phyloP scores from a whole-genome alignment of 2,888 invertebrate species.

The Hipparchia semele region DNA sequence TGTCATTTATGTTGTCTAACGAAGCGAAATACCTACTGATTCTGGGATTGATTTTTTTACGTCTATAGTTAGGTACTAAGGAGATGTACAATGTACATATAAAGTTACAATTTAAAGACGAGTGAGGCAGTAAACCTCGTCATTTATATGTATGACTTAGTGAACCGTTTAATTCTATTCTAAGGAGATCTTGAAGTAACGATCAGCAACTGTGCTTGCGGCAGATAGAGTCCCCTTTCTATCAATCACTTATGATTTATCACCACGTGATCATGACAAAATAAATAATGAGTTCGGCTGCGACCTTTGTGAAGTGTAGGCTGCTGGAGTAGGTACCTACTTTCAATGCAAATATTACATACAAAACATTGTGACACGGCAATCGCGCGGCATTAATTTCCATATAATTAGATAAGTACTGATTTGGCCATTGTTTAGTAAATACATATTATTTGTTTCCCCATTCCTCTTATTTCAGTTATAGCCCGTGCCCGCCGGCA shows the following conservation, averaged over 20 bases:
- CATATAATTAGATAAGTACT: conserved; percentile 31
- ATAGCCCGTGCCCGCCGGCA: conserved; percentile 5
- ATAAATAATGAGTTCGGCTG: conserved; percentile 3
- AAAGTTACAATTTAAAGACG: too few species aligned
- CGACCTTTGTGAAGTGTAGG: conserved; percentile 19
- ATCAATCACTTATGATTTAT: conserved; percentile 1
- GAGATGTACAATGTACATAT: too few species aligned
- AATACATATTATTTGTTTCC: conserved; percentile 17
- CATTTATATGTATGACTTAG: too few species aligned
- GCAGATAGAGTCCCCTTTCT: neutral
- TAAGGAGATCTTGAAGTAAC: too few species aligned
- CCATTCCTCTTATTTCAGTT: conserved; percentile 3
- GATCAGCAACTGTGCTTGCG: neutral
- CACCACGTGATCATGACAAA: conserved; percentile 3
- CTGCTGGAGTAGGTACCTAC: conserved; percentile 9
- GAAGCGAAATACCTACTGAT: too few species aligned
- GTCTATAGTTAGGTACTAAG: too few species aligned
- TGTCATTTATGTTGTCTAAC: too few species aligned
- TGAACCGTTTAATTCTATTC: too few species aligned
- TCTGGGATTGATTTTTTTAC: too few species aligned
- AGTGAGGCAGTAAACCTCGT: too few species aligned
- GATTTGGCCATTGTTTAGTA: conserved; percentile 18
- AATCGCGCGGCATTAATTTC: conserved; percentile 19
- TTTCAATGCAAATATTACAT: conserved; percentile 35
- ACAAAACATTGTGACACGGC: conserved; percentile 19